These are phyloP conservation scores for Rana temporaria DNA, from an alignment of 2,113 vertebrate species.

Conservation along the genomic window DNA sequence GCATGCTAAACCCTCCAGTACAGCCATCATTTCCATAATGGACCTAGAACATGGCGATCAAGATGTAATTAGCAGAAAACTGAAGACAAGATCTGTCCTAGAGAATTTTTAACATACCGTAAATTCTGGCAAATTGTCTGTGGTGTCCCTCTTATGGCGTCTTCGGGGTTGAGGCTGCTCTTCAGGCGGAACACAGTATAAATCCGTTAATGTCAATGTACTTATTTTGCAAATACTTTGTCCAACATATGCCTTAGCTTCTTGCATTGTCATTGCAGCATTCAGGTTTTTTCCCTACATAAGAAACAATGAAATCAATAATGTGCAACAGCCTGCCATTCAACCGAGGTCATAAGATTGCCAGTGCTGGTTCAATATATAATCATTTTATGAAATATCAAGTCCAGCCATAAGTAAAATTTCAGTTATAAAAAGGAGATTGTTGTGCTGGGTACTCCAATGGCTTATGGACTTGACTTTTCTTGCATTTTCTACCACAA, in stretches of 20 bases:
- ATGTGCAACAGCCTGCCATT: too few species aligned
- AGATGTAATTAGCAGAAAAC: background rate
- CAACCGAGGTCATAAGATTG: too few species aligned
- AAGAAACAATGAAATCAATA: slow-evolving; percentile 52
- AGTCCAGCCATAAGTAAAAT: too few species aligned
- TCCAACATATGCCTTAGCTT: slow-evolving; percentile 89
- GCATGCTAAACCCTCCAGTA: too few species aligned
- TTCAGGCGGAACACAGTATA: slow-evolving; percentile 87
- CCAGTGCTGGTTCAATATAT: too few species aligned
- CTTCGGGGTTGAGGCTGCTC: slow-evolving; percentile 80
- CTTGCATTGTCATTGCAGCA: slow-evolving; percentile 88
- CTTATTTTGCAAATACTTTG: slow-evolving; percentile 84
- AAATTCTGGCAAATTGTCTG: slow-evolving; percentile 87
- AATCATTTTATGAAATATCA: too few species aligned
- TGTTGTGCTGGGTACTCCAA: too few species aligned
- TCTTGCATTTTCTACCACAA: too few species aligned
- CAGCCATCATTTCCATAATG: too few species aligned
- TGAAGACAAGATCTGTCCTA: background rate
- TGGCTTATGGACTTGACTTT: too few species aligned
- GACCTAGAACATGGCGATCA: too few species aligned
- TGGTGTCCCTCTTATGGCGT: slow-evolving; percentile 84
- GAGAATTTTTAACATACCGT: slow-evolving; percentile 72
- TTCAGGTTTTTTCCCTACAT: slow-evolving; percentile 86
- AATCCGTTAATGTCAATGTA: slow-evolving; percentile 86
- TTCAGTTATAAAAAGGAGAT: too few species aligned